Conservation (phyloP, 1,140 invertebrate genomes). For the Neodiprion fabricii region DNA sequence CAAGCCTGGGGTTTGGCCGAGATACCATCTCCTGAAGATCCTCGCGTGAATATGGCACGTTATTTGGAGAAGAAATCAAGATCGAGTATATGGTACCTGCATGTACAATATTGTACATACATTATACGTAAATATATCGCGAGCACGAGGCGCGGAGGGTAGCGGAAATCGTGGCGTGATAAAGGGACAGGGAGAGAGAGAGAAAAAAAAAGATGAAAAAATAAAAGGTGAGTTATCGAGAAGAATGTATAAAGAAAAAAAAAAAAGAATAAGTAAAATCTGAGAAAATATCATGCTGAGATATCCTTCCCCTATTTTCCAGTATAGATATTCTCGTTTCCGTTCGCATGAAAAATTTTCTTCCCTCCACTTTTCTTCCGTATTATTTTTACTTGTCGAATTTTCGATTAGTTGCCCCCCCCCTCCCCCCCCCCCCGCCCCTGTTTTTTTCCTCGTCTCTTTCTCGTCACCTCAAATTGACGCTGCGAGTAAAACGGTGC, state of each 20-base stretch:
- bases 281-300: too few species aligned
- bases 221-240: background rate
- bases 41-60: background rate
- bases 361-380: too few species aligned
- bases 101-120: too few species aligned
- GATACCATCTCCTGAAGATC: too few species aligned
- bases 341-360: too few species aligned
- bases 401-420: background rate
- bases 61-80: slow-evolving; percentile 2
- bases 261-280: background rate
- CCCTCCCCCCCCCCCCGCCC: background rate
- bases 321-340: too few species aligned
- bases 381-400: slow-evolving; percentile 9
- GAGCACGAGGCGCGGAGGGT: background rate
- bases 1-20: too few species aligned
- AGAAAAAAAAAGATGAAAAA: background rate
- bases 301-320: too few species aligned
- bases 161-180: background rate
- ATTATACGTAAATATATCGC: background rate
- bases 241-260: background rate
- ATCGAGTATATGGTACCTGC: background rate
- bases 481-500: background rate
- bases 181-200: background rate
- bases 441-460: background rate
- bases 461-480: background rate